Percentiles rank a stretch among this genome's conserved stretches.
phyloP scores from a whole-genome alignment of 2,113 vertebrate genomes.

The Caloenas nicobarica region DNA sequence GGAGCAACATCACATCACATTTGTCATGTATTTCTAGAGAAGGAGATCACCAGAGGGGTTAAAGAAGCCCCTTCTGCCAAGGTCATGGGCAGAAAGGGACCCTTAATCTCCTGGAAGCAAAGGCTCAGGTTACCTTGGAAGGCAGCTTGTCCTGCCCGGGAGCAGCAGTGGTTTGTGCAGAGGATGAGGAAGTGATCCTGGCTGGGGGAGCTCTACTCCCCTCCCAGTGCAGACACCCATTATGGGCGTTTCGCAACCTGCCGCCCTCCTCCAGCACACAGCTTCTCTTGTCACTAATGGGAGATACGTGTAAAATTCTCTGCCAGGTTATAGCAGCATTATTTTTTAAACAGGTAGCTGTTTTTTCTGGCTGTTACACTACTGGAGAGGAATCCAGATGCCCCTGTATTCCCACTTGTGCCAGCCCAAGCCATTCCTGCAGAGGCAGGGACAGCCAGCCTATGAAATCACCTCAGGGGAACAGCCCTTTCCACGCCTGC shows the following conservation, averaged over 20 bases:
- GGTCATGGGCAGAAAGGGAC: background rate
- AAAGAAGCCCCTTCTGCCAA: background rate
- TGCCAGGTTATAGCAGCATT: background rate
- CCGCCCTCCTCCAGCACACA: fast-evolving
- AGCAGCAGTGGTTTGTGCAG: background rate
- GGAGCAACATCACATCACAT: background rate
- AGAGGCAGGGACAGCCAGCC: background rate
- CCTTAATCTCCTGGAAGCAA: background rate
- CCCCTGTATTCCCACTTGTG: background rate
- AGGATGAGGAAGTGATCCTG: fast-evolving
- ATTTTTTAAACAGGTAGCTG: constrained; percentile 33
- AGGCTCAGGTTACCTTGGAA: background rate
- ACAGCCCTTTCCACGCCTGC: background rate
- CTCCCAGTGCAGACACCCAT: background rate
- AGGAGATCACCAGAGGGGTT: background rate
- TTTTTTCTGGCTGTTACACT: background rate
- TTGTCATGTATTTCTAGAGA: background rate
- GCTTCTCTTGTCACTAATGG: background rate
- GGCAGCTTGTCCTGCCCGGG: background rate
- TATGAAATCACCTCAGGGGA: background rate
- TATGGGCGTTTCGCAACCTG: fast-evolving
- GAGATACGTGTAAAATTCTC: background rate
- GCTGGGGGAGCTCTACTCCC: background rate
- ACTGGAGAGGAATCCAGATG: background rate
- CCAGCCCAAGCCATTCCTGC: background rate